phyloP scores from a whole-genome alignment of 2,113 vertebrate genomes.

The Scolopax mira region DNA sequence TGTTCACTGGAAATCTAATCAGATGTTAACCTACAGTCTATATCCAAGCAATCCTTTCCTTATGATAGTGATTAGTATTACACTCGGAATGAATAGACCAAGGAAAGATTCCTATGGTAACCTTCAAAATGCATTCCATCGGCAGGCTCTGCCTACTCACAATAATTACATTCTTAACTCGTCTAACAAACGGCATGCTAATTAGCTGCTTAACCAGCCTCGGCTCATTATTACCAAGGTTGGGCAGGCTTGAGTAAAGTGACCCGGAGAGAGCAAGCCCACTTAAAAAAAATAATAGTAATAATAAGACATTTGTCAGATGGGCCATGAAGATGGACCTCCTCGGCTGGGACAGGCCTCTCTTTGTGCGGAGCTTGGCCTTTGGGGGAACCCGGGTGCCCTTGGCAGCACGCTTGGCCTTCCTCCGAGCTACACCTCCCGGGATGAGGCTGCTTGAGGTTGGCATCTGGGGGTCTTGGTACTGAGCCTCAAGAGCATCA shows the following conservation, averaged over 20 bases:
- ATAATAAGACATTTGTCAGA: constrained; percentile 39
- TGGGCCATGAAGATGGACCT: constrained; percentile 30
- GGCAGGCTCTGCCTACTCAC: constrained; percentile 70
- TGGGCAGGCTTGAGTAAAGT: constrained; percentile 59
- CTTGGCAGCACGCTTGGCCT: accelerated
- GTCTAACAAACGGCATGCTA: constrained; percentile 85
- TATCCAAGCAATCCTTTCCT: constrained; percentile 91
- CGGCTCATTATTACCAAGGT: constrained; percentile 64
- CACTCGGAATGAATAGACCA: constrained; percentile 79
- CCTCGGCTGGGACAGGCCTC: neutral
- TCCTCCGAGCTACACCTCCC: neutral
- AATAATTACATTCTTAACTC: constrained; percentile 92
- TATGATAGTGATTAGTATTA: constrained; percentile 95
- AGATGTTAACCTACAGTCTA: constrained; percentile 79
- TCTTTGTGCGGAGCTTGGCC: neutral
- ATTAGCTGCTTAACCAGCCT: constrained; percentile 81
- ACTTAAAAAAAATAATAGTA: constrained; percentile 47
- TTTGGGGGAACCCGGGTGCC: neutral
- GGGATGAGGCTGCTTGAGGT: accelerated
- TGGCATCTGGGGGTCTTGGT: accelerated
- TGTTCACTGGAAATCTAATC: constrained; percentile 74
- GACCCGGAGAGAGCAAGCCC: constrained; percentile 47
- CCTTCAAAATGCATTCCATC: constrained; percentile 81
- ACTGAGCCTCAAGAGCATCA: accelerated
- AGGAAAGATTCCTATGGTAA: constrained; percentile 84